Evolutionary conservation across 2,113 vertebrate species (phyloP).

Genomic region (Ictalurus punctatus): DNA sequence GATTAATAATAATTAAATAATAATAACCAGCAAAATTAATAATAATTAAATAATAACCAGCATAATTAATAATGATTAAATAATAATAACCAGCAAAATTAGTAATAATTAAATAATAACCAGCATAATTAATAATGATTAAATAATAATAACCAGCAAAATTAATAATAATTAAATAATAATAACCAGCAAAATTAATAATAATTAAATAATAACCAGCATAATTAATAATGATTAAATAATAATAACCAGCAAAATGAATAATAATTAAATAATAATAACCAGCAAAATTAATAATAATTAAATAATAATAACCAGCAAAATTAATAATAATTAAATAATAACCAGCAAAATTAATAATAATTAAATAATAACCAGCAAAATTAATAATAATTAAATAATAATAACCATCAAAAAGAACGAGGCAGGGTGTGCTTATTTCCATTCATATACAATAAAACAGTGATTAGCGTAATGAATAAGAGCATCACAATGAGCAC

Average conservation of each 20-base stretch:
- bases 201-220: neutral
- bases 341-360: neutral
- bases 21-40: neutral
- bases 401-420: neutral
- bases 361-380: no score
- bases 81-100: neutral
- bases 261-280: neutral
- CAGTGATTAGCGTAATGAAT: neutral
- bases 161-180: no score
- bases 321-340: neutral
- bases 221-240: neutral
- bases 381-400: neutral
- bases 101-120: neutral
- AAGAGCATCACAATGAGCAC: neutral
- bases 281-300: neutral
- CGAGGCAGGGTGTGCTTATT: neutral
- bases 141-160: neutral
- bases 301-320: no score
- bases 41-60: neutral
- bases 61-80: neutral
- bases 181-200: neutral
- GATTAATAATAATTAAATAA: neutral
- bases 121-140: neutral
- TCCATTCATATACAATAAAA: neutral
- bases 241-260: neutral